Base-by-base conservation (phyloP, 2,888 invertebrate species). In the Agrotis ipsilon region DNA sequence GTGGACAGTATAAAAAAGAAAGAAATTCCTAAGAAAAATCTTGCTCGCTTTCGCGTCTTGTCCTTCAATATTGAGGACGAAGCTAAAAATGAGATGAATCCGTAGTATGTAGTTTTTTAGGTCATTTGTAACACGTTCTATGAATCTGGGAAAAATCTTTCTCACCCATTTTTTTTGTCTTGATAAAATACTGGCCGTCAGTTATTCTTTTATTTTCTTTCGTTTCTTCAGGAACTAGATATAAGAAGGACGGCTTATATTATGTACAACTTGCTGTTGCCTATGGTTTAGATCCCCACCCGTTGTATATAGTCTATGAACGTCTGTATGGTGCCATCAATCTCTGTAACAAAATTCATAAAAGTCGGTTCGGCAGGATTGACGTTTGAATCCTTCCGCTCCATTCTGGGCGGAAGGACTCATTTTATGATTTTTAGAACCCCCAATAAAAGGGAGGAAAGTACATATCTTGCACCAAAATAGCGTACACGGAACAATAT, bases 21-120 rank as follows among this genome's bases (percentile, higher is more conserved):
- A 75, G 48, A 69, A 65, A 68, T 72, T 68, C 67, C 46, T 39
- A 68, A 75, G 19, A 74, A 74, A 73, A 78, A 81, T 81, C 74
- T 68, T 63, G 54, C 70, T 67, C 45, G 60, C 14, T 59, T 72
- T 68, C 62, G 54, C 43, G 46, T 59, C 80, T 70, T 61, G 57
- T 55, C 55, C 57, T 65, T 72, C 48, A 60, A 67, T 75, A 67
- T 63, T 68, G 58, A 66, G 32, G 67, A 68, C 58, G 51, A 58
- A 46, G 64, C 61, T 60, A 58, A 72, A 78, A 79, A 57, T 65
- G 46, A 58, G 62, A 62, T 65, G 59, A 82, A 58, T 65, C 49
- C 54, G 32, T 52, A 57, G 19, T 45, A 62, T 62, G 32, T 68
- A 52, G 55, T 77, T 81, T 70, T 58, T 66, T 48, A 39, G 59